phyloP scores from a whole-genome alignment of 2,888 invertebrate genomes.

The Lamellibrachia columna region DNA sequence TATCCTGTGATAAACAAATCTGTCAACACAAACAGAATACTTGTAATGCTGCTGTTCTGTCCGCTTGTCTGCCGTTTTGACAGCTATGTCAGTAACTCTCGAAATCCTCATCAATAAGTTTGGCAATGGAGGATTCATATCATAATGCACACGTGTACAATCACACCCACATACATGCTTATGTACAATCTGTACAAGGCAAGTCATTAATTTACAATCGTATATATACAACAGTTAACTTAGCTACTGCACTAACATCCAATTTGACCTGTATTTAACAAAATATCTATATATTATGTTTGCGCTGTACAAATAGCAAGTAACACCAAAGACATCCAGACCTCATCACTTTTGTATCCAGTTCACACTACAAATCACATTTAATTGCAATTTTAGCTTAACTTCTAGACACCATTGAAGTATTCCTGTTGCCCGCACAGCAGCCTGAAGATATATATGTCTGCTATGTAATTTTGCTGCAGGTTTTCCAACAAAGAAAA shows the following conservation, averaged over 20 bases:
- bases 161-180: background rate
- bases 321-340: background rate
- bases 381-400: background rate
- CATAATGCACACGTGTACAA: background rate
- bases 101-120: background rate
- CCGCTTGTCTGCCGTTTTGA: background rate
- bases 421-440: background rate
- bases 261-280: background rate
- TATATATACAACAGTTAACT: background rate
- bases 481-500: background rate
- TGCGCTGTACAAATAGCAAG: constrained; percentile 5
- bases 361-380: background rate
- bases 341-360: background rate
- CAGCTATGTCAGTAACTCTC: background rate
- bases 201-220: constrained; percentile 10
- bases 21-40: background rate
- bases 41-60: constrained; percentile 8
- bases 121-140: background rate
- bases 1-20: background rate
- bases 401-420: background rate
- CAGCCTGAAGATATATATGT: background rate
- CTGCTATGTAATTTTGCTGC: background rate
- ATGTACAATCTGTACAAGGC: background rate
- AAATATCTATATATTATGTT: constrained; percentile 16
- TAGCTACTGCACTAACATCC: constrained; percentile 4